Conservation (phyloP, 2,797 vertebrate genomes). For the Numenius phaeopus region DNA sequence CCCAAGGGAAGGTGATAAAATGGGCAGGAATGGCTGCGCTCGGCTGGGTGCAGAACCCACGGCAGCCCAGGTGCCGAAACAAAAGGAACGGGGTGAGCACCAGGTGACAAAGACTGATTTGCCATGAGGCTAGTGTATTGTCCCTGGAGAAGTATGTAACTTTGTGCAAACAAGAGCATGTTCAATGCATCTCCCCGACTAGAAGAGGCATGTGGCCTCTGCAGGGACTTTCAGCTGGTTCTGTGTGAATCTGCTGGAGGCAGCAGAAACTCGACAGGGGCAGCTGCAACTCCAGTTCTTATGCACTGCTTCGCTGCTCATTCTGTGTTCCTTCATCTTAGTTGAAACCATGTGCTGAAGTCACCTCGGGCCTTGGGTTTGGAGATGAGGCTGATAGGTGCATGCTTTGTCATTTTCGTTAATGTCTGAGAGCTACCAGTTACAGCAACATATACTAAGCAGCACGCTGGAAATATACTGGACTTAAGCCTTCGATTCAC, state of each 20-base stretch:
- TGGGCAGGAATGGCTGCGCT: background rate
- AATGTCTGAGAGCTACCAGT: background rate
- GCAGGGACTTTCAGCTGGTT: conserved; percentile 13
- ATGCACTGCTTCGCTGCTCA: background rate
- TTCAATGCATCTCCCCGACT: background rate
- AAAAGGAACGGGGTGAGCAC: background rate
- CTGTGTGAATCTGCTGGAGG: conserved; percentile 9
- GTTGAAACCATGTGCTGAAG: background rate
- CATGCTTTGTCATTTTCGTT: background rate
- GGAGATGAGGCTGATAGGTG: background rate
- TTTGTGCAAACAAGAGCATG: conserved; percentile 6
- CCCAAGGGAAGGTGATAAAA: background rate
- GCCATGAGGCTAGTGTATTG: background rate
- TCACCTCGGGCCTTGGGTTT: background rate
- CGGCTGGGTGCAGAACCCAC: background rate
- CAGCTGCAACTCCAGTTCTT: background rate
- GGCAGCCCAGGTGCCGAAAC: background rate
- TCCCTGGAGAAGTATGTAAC: conserved; percentile 1
- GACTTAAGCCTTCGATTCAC: background rate
- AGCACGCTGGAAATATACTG: background rate
- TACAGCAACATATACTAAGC: background rate
- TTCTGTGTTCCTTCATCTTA: background rate
- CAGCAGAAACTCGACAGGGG: background rate
- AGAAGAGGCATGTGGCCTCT: conserved; percentile 3
- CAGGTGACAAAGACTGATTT: background rate